A percentile compares a stretch with the other conserved stretches of the same genome.
These are phyloP conservation scores for Donacobius atricapilla DNA, from an alignment of 2,113 vertebrate species.

Conservation along the genomic window DNA sequence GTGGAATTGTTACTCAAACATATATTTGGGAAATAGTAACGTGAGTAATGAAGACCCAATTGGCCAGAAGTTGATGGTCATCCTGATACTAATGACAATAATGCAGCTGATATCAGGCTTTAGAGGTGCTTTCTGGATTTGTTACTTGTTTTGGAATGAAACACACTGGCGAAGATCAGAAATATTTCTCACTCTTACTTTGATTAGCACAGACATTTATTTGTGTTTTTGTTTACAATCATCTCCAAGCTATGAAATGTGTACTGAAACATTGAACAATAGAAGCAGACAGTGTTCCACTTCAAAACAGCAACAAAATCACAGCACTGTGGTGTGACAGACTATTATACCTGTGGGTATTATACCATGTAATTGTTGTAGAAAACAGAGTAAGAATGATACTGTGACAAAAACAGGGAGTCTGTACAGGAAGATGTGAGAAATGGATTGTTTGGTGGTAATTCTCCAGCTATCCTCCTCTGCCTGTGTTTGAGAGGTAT, in stretches of 20 bases:
- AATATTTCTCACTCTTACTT: not conserved
- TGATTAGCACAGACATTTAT: not conserved
- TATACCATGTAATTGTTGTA: not conserved
- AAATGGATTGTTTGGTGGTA: not conserved
- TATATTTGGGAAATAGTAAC: not conserved
- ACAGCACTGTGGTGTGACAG: not conserved
- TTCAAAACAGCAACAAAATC: not conserved
- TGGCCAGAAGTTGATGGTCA: not conserved
- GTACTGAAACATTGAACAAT: not conserved
- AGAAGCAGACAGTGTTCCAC: not conserved
- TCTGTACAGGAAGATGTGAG: not conserved
- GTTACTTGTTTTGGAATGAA: not conserved
- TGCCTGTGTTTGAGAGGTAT: not conserved
- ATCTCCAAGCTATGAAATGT: not conserved
- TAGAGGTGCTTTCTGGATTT: not conserved
- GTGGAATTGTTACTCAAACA: not conserved
- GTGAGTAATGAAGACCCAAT: not conserved
- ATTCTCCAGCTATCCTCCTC: not conserved
- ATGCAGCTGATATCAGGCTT: not conserved
- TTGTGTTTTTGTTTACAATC: not conserved
- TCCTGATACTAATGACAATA: not conserved
- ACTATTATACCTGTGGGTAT: not conserved
- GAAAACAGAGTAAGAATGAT: not conserved
- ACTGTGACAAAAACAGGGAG: not conserved
- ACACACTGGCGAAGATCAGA: not conserved